Evolutionary conservation across 2,797 vertebrate species (phyloP).

Genomic region (Clarias pachynema): DNA sequence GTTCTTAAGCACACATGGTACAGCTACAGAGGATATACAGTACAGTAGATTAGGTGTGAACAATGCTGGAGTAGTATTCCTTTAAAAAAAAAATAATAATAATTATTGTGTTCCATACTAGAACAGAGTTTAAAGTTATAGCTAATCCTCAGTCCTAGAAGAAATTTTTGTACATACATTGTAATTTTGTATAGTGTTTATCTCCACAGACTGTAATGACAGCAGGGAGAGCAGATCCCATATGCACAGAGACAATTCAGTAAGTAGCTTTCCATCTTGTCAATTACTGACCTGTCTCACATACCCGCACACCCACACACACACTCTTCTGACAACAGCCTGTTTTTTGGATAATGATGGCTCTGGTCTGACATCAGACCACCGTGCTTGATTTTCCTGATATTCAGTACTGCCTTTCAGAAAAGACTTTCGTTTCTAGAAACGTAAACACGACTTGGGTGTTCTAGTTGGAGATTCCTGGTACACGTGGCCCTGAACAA

Average conservation of each 20-base stretch:
- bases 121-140: background rate
- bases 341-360: conserved; percentile 1
- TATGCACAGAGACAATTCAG: background rate
- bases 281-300: background rate
- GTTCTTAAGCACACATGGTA: background rate
- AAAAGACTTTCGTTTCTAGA: background rate
- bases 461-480: background rate
- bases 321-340: conserved; percentile 1
- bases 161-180: conserved; percentile 32
- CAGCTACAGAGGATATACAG: background rate
- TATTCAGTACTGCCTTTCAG: background rate
- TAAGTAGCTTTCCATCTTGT: background rate
- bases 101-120: background rate
- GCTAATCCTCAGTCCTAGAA: background rate
- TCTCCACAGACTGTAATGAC: conserved; percentile 2
- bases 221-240: background rate
- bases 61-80: background rate
- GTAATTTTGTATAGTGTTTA: conserved; percentile 19
- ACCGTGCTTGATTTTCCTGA: background rate
- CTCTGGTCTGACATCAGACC: background rate
- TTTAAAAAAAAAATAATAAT: background rate
- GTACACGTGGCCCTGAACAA: background rate
- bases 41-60: background rate
- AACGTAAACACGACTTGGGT: no score
- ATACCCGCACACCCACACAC: background rate